Conservation (phyloP, 1,140 invertebrate species). For the Drosophila burlai region DNA sequence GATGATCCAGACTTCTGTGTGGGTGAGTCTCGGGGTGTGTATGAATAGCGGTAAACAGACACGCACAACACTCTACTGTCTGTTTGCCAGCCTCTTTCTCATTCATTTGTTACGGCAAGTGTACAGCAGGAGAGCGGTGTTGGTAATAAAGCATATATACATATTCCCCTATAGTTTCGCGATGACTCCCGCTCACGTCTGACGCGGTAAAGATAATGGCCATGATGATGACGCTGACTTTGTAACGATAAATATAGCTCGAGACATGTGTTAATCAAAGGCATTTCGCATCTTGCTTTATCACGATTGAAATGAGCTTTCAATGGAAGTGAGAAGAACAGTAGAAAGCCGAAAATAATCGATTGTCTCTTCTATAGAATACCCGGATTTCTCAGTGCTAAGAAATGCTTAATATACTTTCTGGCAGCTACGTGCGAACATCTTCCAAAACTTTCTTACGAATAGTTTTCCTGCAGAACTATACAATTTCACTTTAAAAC, state of each 20-base stretch:
- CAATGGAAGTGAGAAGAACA: background rate
- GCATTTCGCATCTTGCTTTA: conserved; percentile 8
- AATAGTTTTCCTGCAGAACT: background rate
- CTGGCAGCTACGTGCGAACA: background rate
- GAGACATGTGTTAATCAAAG: conserved; percentile 53
- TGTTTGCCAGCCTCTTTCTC: conserved; percentile 69
- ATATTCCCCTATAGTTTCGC: conserved; percentile 68
- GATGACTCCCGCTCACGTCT: conserved; percentile 1
- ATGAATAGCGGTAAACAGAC: conserved; percentile 66
- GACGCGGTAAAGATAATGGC: conserved; percentile 36
- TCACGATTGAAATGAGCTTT: conserved; percentile 24
- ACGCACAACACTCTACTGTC: conserved; percentile 60
- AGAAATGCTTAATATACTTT: background rate
- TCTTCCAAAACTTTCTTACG: background rate
- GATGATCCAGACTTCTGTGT: conserved; percentile 45
- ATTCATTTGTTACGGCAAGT: conserved; percentile 71
- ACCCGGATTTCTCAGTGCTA: background rate
- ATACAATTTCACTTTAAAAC: background rate
- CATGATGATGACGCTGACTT: conserved; percentile 45
- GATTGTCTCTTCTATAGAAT: background rate
- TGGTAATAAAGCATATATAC: conserved; percentile 67
- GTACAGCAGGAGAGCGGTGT: conserved; percentile 42
- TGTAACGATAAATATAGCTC: conserved; percentile 54
- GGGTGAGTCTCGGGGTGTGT: conserved; percentile 7
- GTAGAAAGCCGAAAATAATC: background rate